A percentile compares a stretch with the other conserved stretches of the same genome.
Conservation (phyloP, 2,113 vertebrate species). For the Heliornis fulica region DNA sequence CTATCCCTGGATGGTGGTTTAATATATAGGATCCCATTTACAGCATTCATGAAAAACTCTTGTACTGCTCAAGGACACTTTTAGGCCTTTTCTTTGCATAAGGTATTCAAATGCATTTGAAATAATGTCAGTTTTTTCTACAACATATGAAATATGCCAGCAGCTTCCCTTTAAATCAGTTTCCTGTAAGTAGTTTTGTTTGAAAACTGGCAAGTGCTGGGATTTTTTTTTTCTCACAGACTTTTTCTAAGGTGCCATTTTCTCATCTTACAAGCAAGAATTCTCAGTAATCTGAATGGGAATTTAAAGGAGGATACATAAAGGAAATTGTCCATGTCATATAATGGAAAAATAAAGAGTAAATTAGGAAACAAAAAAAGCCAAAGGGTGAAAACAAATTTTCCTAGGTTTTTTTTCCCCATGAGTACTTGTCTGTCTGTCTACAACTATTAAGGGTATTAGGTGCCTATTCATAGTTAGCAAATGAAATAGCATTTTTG, state of each 20-base stretch:
- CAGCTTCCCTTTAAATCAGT: conserved; percentile 42
- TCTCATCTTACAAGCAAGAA: conserved; percentile 34
- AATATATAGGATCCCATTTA: neutral
- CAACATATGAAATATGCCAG: conserved; percentile 27
- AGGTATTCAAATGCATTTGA: conserved; percentile 38
- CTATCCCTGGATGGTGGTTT: neutral
- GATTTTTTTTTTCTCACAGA: neutral
- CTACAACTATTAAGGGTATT: conserved; percentile 25
- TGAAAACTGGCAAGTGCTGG: conserved; percentile 34
- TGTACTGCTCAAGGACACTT: conserved; percentile 49
- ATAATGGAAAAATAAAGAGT: conserved; percentile 22
- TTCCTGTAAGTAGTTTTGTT: conserved; percentile 51
- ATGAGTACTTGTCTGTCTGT: neutral
- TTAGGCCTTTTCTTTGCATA: conserved; percentile 6
- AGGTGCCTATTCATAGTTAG: conserved; percentile 51
- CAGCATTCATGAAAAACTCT: neutral
- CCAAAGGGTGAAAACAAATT: conserved; percentile 38
- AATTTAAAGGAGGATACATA: neutral
- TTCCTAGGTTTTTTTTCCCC: neutral
- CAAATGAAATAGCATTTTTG: conserved; percentile 59
- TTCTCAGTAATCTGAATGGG: neutral
- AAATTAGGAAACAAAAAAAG: conserved; percentile 49
- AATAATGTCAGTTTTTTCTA: conserved; percentile 41
- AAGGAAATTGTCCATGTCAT: conserved; percentile 25
- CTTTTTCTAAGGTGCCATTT: neutral